Percentiles rank a stretch among this genome's conserved stretches.
These are phyloP conservation scores for Hybos culiciformis DNA, from an alignment of 2,888 invertebrate species.

Conservation along the genomic window DNA sequence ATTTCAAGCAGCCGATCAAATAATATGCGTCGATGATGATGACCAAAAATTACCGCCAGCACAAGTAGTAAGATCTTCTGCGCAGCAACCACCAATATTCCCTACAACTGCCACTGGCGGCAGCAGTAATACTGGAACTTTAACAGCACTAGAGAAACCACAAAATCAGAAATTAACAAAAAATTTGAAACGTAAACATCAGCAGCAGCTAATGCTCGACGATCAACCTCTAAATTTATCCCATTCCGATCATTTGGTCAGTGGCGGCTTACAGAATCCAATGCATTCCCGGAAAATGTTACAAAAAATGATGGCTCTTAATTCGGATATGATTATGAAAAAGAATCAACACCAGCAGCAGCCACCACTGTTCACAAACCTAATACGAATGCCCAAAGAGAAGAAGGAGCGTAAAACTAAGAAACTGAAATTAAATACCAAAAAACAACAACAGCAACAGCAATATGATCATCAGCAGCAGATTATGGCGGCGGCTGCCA, in stretches of 20 bases:
- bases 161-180: not conserved
- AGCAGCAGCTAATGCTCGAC: not conserved
- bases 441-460: not conserved
- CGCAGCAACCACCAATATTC: not conserved
- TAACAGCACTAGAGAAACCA: not conserved
- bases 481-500: too few relatives aligned
- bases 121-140: not conserved
- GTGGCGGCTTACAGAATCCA: not conserved
- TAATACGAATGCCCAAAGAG: slow-evolving; percentile 2
- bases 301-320: not conserved
- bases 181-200: not conserved
- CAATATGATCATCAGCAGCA: too few relatives aligned
- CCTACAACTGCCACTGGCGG: not conserved
- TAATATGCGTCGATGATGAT: slow-evolving; percentile 1
- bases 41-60: slow-evolving; percentile 3
- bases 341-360: not conserved
- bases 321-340: too few relatives aligned
- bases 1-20: not conserved
- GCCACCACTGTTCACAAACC: not conserved
- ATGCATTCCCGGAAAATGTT: not conserved
- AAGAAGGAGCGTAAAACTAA: slow-evolving; percentile 10
- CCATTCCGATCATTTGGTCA: not conserved
- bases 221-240: slow-evolving; percentile 13
- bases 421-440: slow-evolving; percentile 14
- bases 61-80: not conserved